Evolutionary conservation across 2,113 vertebrate genomes (phyloP), one percentile per base, ranked within the genome.

Genomic region (Tursiops truncatus): DNA sequence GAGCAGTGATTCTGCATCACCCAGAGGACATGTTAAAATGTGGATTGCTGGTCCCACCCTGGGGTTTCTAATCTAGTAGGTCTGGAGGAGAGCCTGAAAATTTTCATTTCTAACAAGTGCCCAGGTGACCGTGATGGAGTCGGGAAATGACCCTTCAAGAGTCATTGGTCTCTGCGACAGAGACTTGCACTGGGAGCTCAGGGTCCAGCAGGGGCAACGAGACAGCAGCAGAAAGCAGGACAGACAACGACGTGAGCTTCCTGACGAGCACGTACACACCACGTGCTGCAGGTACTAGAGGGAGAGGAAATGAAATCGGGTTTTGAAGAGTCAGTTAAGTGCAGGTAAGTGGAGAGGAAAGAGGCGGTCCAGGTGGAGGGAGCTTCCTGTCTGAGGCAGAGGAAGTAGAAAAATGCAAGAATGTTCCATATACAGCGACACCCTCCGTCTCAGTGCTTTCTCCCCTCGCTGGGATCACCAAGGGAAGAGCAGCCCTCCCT

Each of bases 221-320:
- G 71, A 0, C 1, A 0, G 26, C 0, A 1, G 28, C 0, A 3
- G 62, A 36, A 41, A 36, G 8, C 9, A 2, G 8, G 7, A 2
- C 0, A 20, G n/a, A 13, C 12, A 13, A 5, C 0, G 7, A 1
- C 0, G 1, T 1, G 6, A 13, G 14, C 15, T n/a, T 14, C 38
- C 11, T 13, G 21, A 5, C 0, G 2, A 20, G 74, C 56, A 60
- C 26, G 67, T 0, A 2, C 2, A 8, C 0, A 0, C 3, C n/a
- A 0, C 0, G 1, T 3, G n/a, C 83, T n/a, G 7, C 1, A 0
- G 38, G 26, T 1, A 4, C 8, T 76, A 9, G 21, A n/a, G 65
- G 56, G 33, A 44, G 38, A 70, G 23, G 23, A 76, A 2, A 3
- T 9, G 28, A 33, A 50, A 47, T 13, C 38, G 44, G 83, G 28